phyloP scores from a whole-genome alignment of 2,888 invertebrate genomes.

The Lithophane leautieri region DNA sequence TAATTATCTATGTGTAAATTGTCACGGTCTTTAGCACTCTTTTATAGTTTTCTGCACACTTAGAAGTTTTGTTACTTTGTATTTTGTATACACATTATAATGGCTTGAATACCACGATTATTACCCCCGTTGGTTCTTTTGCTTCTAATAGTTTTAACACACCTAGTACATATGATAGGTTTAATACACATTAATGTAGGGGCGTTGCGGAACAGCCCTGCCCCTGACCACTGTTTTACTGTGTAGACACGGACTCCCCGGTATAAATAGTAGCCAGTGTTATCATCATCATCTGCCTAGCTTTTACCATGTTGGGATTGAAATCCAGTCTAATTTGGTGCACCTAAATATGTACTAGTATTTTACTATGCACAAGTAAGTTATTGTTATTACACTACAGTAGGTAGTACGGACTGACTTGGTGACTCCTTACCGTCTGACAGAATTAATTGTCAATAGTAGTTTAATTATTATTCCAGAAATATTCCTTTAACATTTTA shows the following conservation, averaged over 20 bases:
- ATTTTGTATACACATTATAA: no score
- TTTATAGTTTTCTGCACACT: not conserved
- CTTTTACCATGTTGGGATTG: no score
- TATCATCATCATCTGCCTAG: not conserved
- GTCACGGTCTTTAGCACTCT: not conserved
- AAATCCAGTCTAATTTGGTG: not conserved
- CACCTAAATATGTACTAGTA: not conserved
- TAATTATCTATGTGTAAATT: slow-evolving; percentile 8
- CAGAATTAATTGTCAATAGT: not conserved
- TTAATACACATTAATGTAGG: no score
- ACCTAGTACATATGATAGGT: no score
- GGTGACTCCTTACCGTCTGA: no score
- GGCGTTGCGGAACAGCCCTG: no score
- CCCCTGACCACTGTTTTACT: no score
- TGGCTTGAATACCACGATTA: no score
- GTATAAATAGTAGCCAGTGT: no score
- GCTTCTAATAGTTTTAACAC: no score
- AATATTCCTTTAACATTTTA: not conserved
- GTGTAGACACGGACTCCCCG: no score
- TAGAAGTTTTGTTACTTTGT: not conserved
- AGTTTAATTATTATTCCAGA: not conserved
- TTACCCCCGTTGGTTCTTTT: no score
- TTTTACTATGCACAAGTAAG: not conserved
- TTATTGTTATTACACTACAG: not conserved
- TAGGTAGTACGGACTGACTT: not conserved